Base-by-base conservation (phyloP, 1,140 invertebrate species). In the Drosophila auraria region DNA sequence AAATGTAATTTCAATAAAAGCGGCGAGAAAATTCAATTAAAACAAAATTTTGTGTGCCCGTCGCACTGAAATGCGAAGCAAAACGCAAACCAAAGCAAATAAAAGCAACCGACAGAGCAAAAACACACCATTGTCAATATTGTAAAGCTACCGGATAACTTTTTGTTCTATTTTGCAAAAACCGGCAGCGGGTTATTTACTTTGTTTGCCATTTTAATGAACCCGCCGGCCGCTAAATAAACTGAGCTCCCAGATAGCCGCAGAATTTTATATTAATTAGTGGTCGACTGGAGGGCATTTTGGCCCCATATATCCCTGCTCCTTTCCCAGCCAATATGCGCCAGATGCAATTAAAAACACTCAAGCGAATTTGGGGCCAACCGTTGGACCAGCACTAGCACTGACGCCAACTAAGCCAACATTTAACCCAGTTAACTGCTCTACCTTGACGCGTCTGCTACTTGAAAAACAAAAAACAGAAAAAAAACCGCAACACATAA, bases 1-100 rank as follows among this genome's bases (percentile, higher is more conserved):
- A 90, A 90, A 79, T 89, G 56, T 62, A 89, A 79, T 81, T 84
- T 79, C 64, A 80, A 74, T 83, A 87, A 87, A 83, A 68, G 25
- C 25, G 38, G 3, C 49, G 64, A 78, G 78, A 61, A 73, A 87
- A 84, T 76, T 84, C 70, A 89, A 89, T 90, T 87, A 82, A 79
- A 75, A 63, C 47, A 36, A 72, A 69, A 77, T 83, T 57, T 72
- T 66, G 72, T 70, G 47, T 7, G 44, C 45, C 49, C 20, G 49
- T 11, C 54, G 25, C 33, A 64, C 38, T 8, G 38, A 61, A 56
- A 50, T 68, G n/a, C 15, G 69, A 68, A 50, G 40, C 49, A 63
- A 57, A 86, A 68, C 36, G 47, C 69, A 44, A 57, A 45, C 40
- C 47, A 30, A 57, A 61, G 9, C 30, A 44, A 73, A 61, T 33